A percentile compares a stretch with the other conserved stretches of the same genome.
Conservation (phyloP, 2,888 invertebrate species). For the Agriopis aurantiaria region DNA sequence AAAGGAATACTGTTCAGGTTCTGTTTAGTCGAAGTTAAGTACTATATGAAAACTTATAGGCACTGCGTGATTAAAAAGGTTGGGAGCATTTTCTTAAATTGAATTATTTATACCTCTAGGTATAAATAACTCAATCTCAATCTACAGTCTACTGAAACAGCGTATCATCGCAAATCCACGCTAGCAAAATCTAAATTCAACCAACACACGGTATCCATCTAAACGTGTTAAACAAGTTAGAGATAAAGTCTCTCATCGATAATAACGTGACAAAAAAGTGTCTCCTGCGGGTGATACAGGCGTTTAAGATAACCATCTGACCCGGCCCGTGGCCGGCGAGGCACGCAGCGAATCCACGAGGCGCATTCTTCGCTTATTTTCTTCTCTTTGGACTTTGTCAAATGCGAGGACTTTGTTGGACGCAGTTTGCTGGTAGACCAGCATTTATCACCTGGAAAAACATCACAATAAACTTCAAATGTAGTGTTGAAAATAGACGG, state of each 20-base stretch:
- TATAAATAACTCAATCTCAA: too few relatives aligned
- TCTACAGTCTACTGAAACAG: background rate
- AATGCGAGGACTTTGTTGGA: conserved; percentile 10
- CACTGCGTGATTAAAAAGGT: background rate
- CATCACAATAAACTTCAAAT: background rate
- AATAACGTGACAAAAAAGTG: conserved; percentile 83
- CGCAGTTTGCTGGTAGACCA: background rate
- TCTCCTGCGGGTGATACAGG: conserved; percentile 84
- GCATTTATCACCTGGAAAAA: conserved; percentile 5
- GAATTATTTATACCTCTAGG: background rate
- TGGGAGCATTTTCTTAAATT: background rate
- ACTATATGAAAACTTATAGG: too few relatives aligned
- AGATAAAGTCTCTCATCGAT: conserved; percentile 75
- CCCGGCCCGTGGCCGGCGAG: conserved; percentile 72
- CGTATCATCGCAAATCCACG: background rate
- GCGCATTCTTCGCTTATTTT: conserved; percentile 73
- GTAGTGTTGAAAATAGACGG: background rate
- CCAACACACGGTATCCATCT: conserved; percentile 46
- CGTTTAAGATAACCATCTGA: conserved; percentile 86
- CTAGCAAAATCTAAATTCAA: conserved; percentile 8
- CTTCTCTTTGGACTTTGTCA: conserved; percentile 52
- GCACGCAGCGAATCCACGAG: conserved; percentile 82
- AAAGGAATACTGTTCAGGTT: too few relatives aligned
- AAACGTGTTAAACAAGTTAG: conserved; percentile 59
- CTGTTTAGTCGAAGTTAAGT: too few relatives aligned